Base-by-base conservation (phyloP, 2,797 vertebrate genomes). In the Microctenopoma steveboyesi region DNA sequence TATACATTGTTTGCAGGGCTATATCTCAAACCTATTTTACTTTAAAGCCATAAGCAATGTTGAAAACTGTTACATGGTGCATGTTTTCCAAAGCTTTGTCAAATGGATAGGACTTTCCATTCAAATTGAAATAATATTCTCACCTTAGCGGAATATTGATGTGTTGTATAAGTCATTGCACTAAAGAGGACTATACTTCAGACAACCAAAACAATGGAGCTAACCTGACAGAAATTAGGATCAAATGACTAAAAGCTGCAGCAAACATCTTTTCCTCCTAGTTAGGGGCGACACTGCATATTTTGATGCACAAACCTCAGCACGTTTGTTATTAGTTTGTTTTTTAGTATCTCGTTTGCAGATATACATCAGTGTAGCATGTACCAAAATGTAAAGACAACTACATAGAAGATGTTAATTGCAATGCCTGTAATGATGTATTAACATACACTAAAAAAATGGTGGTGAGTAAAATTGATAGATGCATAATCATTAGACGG, bases 31-130 rank as follows among this genome's bases (percentile, higher is more conserved):
- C 81, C 87, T 83, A 86, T 93, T 84, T 91, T 89, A 81, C 87
- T 92, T 85, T 73, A 82, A 75, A 75, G 77, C 85, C 86, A 69
- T 88, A 80, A 88, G 91, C 91, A 88, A 76, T 87, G 93, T 86
- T 81, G 89, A 92, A 89, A 93, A 86, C 88, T 90, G 87, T 81
- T 92, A 93, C 91, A 91, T 7, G 66, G 93, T 91, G 93, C 90
- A 90, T 94, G 94, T 93, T 95, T 95, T 95, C 95, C 93, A 95
- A 95, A 95, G 94, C 94, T 93, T 79, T 94, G 93, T 94, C 92
- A 93, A 91, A 90, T 89, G 89, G 92, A 94, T 89, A 91, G 86
- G 90, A 84, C 89, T 92, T 95, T 95, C 92, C 91, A 94, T 91
- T 87, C 84, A 94, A 94, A 95, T 93, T 95, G 92, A 95, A 95